Percentiles rank a stretch among this genome's conserved stretches.
Evolutionary conservation across 2,113 vertebrate species (phyloP).

Genomic region (Brachirus orientalis): DNA sequence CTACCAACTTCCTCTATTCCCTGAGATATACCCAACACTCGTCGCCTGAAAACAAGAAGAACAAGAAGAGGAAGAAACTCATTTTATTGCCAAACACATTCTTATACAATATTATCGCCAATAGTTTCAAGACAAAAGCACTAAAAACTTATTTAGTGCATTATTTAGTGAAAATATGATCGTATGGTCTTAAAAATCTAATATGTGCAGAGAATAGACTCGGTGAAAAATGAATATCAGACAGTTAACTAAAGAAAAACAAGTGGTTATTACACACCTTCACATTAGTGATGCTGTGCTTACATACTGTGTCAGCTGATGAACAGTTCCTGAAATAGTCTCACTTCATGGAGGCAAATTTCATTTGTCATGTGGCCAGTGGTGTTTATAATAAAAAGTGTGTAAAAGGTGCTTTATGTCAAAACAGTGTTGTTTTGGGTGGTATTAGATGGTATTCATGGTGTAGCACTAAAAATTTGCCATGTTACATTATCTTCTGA

Average conservation of each 20-base stretch:
- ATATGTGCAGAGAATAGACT: not conserved
- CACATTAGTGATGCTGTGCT: too few relatives aligned
- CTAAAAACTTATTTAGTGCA: not conserved
- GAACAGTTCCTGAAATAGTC: too few relatives aligned
- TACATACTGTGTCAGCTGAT: too few relatives aligned
- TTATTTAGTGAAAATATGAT: conserved; percentile 1
- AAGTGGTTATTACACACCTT: too few relatives aligned
- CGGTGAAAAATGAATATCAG: not conserved
- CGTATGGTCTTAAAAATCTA: not conserved
- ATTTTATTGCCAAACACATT: not conserved
- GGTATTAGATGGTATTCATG: too few relatives aligned
- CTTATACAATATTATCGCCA: not conserved
- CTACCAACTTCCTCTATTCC: conserved; percentile 84
- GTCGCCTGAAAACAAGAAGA: conserved; percentile 52
- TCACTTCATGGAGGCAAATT: too few relatives aligned
- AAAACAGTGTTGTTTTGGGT: too few relatives aligned
- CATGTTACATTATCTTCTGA: too few relatives aligned
- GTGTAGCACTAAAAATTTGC: too few relatives aligned
- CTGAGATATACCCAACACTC: conserved; percentile 85
- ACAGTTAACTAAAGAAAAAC: not conserved
- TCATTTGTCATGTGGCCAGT: too few relatives aligned
- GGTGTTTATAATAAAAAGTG: too few relatives aligned
- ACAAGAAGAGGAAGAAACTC: conserved; percentile 7
- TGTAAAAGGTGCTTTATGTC: too few relatives aligned
- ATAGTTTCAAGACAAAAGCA: not conserved